These are phyloP conservation scores for Hypsibius dujardini DNA, from an alignment of 1,140 invertebrate genomes.

Conservation along the genomic window DNA sequence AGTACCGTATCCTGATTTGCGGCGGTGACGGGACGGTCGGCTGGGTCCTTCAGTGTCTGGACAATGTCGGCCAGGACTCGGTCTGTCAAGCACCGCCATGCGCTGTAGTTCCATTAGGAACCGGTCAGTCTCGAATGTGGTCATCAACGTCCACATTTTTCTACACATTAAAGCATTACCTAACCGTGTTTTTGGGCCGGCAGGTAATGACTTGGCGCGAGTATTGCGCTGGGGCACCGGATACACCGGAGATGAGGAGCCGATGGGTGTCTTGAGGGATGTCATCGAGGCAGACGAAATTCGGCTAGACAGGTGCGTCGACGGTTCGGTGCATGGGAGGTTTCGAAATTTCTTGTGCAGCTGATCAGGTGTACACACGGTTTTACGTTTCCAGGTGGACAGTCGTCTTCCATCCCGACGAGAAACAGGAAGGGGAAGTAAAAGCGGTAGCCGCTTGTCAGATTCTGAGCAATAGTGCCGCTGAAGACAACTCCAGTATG, in stretches of 20 bases:
- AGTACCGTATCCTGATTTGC: constrained; percentile 97
- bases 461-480: constrained; percentile 37
- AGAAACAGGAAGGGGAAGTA: constrained; percentile 50
- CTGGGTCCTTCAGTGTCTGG: constrained; percentile 95
- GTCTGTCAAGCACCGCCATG: constrained; percentile 83
- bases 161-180: not conserved
- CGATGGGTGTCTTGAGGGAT: constrained; percentile 77
- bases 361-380: not conserved
- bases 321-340: not conserved
- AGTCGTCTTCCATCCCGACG: constrained; percentile 75
- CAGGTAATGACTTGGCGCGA: constrained; percentile 77
- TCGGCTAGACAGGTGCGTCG: constrained; percentile 71
- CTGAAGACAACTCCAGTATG: constrained; percentile 95
- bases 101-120: constrained; percentile 92
- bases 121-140: constrained; percentile 41
- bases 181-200: constrained; percentile 10
- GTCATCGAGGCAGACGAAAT: constrained; percentile 99
- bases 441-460: constrained; percentile 28
- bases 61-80: constrained; percentile 94
- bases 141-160: too few species aligned
- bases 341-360: not conserved
- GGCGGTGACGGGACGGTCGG: constrained; percentile 99
- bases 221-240: constrained; percentile 89
- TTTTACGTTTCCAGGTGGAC: constrained; percentile 42
- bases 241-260: constrained; percentile 91